These are phyloP conservation scores for Zoanthus sociatus DNA, from an alignment of 92 coral and sea anemone genomes.

Conservation along the genomic window DNA sequence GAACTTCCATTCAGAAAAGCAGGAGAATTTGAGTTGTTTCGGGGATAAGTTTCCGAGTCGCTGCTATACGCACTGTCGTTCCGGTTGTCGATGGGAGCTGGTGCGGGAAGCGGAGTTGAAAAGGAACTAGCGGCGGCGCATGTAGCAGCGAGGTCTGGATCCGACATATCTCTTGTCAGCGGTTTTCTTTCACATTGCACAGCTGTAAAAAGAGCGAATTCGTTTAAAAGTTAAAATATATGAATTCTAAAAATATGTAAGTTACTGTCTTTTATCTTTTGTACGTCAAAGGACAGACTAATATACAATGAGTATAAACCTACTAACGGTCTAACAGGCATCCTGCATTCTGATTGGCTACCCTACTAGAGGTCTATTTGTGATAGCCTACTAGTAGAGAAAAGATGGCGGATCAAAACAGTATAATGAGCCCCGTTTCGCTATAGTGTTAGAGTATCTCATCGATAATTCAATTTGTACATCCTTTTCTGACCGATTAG, in stretches of 20 bases:
- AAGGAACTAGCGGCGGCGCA: neutral
- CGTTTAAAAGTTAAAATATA: neutral
- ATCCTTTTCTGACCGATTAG: too few relatives aligned
- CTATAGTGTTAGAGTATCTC: too few relatives aligned
- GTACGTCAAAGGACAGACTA: neutral
- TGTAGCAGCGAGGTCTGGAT: neutral
- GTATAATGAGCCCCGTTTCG: too few relatives aligned
- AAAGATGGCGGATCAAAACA: too few relatives aligned
- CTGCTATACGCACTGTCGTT: conserved; percentile 36
- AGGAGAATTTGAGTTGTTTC: neutral
- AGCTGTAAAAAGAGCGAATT: conserved; percentile 58
- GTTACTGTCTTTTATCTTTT: neutral
- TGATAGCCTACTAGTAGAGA: too few relatives aligned
- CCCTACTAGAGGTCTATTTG: too few relatives aligned
- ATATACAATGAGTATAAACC: too few relatives aligned
- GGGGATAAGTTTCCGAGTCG: conserved; percentile 4
- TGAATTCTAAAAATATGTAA: neutral
- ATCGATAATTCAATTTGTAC: too few relatives aligned
- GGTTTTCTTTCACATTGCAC: conserved; percentile 96
- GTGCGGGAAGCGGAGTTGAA: conserved; percentile 9
- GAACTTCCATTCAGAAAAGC: neutral
- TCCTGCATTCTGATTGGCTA: too few relatives aligned
- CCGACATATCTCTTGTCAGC: conserved; percentile 7
- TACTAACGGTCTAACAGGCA: too few relatives aligned
- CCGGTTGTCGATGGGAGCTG: conserved; percentile 17